These are phyloP conservation scores for Sebastiscus albofasciatus DNA, from an alignment of 2,797 vertebrate genomes.

Conservation along the genomic window DNA sequence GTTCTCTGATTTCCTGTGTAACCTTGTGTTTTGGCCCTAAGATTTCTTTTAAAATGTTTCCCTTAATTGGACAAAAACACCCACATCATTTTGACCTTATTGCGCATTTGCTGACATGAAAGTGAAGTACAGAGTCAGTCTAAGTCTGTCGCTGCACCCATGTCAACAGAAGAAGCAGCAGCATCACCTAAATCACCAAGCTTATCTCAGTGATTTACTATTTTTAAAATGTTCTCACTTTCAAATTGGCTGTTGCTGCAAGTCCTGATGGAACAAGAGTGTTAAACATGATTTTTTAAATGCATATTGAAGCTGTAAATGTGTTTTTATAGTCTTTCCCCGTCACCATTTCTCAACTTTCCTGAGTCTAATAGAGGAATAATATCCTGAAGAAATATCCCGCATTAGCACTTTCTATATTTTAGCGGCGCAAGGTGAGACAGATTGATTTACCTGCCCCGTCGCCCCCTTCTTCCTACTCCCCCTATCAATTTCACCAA, in stretches of 20 bases:
- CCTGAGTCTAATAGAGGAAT: slow-evolving; percentile 26
- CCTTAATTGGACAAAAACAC: neutral
- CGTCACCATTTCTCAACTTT: slow-evolving; percentile 18
- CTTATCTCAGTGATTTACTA: neutral
- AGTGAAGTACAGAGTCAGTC: neutral
- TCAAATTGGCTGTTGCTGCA: neutral
- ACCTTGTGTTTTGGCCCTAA: neutral
- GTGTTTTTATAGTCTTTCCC: neutral
- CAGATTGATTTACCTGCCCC: slow-evolving; percentile 55
- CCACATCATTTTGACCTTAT: neutral
- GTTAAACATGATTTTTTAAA: slow-evolving; percentile 1
- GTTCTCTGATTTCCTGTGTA: neutral
- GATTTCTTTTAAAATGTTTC: neutral
- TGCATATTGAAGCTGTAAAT: slow-evolving; percentile 12
- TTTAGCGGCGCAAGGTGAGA: slow-evolving; percentile 40
- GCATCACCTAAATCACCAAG: neutral
- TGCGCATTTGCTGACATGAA: neutral
- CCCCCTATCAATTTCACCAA: slow-evolving; percentile 57
- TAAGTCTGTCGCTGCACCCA: neutral
- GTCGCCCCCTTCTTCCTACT: neutral
- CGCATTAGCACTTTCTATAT: slow-evolving; percentile 57
- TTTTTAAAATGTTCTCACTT: neutral
- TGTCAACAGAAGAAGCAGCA: slow-evolving; percentile 5
- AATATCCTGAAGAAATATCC: slow-evolving; percentile 37
- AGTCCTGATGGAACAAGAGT: neutral